Evolutionary conservation across 2,888 invertebrate genomes (phyloP), one percentile per base, ranked within the genome.

Genomic region (Apodemia duryi): DNA sequence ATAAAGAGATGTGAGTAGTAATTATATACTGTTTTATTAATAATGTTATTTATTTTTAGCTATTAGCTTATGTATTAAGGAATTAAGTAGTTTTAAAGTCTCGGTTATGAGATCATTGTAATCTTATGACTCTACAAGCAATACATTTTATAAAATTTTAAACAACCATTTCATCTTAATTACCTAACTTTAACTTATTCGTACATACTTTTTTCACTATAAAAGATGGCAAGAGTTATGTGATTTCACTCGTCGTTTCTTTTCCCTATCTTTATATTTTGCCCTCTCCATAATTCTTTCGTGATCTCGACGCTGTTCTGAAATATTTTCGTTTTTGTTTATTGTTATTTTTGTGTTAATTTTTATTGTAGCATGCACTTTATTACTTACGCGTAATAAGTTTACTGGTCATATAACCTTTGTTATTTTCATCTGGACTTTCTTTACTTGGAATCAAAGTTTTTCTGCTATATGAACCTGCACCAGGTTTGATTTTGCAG

Each of bases 321-420:
- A 91, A 91, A 91, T 78, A 82, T 85, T 79, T 85, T 83, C 79
- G 85, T 80, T 81, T 82, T 81, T 81, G 75, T 83, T 80, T 81
- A 76, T 82, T 75, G 80, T 78, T 78, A 77, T 77, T 74, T 76
- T 72, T 70, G 81, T 83, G 82, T 78, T 76, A 76, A 61, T 78
- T 76, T 81, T 77, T 69, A 78, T 78, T 79, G 82, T 79, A 76
- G 75, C 76, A 81, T 78, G 86, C 82, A 87, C 78, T 80, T 79
- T 74, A 82, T 85, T 91, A 91, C 89, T 91, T 91, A 90, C 91
- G 88, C 81, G 88, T 77, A 74, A 83, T 79, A 71, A 80, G 80
- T 84, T 85, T 88, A 67, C 87, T 85, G 72, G 78, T 66, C 52
- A 77, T 72, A 78, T 81, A 88, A 69, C 72, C 76, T 77, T 79